A percentile compares a stretch with the other conserved stretches of the same genome.
Evolutionary conservation across 2,113 vertebrate genomes (phyloP).

Genomic region (human): DNA sequence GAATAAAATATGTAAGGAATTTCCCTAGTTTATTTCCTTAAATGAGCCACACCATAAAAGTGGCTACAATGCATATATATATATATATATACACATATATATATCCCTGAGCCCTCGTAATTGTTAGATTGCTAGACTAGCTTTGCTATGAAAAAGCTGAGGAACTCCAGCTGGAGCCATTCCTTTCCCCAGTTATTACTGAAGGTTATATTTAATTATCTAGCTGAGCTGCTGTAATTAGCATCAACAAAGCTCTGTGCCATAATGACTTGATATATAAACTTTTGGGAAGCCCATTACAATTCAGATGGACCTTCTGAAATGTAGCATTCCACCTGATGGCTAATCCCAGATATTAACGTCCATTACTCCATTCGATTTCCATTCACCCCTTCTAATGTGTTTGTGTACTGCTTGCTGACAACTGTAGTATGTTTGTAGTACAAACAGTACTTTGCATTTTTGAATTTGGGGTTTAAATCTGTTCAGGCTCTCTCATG

Average conservation of each 20-base stretch:
- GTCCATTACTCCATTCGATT: constrained; percentile 25
- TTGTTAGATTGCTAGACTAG: neutral
- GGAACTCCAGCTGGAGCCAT: constrained; percentile 23
- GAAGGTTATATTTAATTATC: constrained; percentile 36
- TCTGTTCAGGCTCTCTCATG: constrained; percentile 78
- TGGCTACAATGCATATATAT: constrained; percentile 48
- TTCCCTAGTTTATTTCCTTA: constrained; percentile 78
- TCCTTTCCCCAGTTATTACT: neutral
- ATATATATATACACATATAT: neutral
- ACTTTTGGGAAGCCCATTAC: neutral
- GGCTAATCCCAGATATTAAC: neutral
- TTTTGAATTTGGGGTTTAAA: constrained; percentile 80
- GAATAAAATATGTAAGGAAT: constrained; percentile 74
- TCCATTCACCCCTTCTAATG: neutral
- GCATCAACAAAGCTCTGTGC: neutral
- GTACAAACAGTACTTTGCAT: constrained; percentile 81
- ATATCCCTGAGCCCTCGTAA: constrained; percentile 64
- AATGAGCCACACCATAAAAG: constrained; percentile 77
- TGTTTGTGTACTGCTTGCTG: constrained; percentile 75
- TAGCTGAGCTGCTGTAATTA: constrained; percentile 24
- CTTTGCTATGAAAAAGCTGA: constrained; percentile 40
- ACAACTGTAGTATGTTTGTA: constrained; percentile 82
- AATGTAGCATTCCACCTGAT: constrained; percentile 20
- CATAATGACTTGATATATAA: neutral
- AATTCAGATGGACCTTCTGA: neutral